Evolutionary conservation across 2,797 vertebrate genomes (phyloP), one percentile per base, ranked within the genome.

Genomic region (Pempheris klunzingeri): DNA sequence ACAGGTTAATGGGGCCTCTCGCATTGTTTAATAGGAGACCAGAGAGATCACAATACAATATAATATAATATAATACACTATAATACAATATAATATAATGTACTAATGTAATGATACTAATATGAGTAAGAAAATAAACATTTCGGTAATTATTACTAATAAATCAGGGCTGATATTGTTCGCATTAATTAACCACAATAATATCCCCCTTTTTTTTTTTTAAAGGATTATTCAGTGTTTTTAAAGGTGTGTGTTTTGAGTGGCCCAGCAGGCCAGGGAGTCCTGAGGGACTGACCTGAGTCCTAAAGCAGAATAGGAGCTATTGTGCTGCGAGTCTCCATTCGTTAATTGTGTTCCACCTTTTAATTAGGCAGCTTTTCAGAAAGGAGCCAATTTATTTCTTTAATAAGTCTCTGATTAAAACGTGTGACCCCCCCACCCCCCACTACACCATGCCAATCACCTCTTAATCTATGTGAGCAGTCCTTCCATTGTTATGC

Each of bases 401-500:
- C 7, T 58, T 46, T 30, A 9, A 22, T 24, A 17, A 39, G 38
- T 14, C 4, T 17, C 14, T 39, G 24, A 59, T 49, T 44, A 28
- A 22, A 49, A 49, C 5, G 2, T 10, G 24, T 4, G 28, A 2
- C 30, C 7, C 7, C 11, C 22, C 8, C 15, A 28, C 7, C n/a
- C n/a, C 7, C 13, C 20, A 5, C n/a, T 12, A 24, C 9, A 50
- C 38, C 70, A 28, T 38, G 43, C 36, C 52, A 52, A 69, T 81
- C 64, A 77, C 13, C 47, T 62, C 55, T 69, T 14, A 32, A 10
- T 26, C 28, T 17, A 7, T 46, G 43, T 46, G 49, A 60, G 44
- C 62, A 59, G 46, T 50, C n/a, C 30, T 39, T 38, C 67, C 38
- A 26, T 85, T 86, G 74, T 79, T 60, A 68, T 58, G 71, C n/a